Evolutionary conservation across 2,888 invertebrate species (phyloP).

Genomic region (Acanthosepion pharaonis): DNA sequence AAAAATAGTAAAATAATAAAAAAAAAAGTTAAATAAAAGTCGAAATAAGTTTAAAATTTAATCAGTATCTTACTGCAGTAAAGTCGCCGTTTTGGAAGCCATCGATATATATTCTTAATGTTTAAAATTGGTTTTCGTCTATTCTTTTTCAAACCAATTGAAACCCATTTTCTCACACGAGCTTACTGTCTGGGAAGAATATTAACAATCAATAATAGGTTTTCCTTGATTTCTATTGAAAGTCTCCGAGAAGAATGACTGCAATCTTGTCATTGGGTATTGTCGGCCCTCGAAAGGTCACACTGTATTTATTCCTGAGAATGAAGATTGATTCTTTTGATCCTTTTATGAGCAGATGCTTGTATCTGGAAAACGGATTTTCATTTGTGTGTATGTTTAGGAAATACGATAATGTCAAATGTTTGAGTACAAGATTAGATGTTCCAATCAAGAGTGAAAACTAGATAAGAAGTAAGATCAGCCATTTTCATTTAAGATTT

Average conservation of each 20-base stretch:
- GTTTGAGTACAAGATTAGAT: too few species aligned
- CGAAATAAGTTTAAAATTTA: too few species aligned
- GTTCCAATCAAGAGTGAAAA: too few species aligned
- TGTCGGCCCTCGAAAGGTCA: background rate
- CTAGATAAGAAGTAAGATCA: too few species aligned
- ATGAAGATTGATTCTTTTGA: background rate
- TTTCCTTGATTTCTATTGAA: background rate
- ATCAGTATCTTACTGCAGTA: too few species aligned
- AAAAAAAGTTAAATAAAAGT: too few species aligned
- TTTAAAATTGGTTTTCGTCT: background rate
- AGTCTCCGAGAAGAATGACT: background rate
- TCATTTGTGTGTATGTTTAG: background rate
- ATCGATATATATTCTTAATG: too few species aligned
- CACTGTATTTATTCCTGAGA: background rate
- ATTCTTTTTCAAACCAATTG: background rate
- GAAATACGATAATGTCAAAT: background rate
- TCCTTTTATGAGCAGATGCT: background rate
- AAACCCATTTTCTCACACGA: background rate
- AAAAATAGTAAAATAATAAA: too few species aligned
- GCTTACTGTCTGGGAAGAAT: background rate
- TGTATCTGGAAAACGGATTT: background rate
- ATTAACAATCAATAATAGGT: background rate
- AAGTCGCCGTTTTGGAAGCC: too few species aligned
- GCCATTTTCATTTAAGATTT: too few species aligned
- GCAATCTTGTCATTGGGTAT: background rate